Evolutionary conservation across 2,888 invertebrate species (phyloP).

Genomic region (Cinara cedri): DNA sequence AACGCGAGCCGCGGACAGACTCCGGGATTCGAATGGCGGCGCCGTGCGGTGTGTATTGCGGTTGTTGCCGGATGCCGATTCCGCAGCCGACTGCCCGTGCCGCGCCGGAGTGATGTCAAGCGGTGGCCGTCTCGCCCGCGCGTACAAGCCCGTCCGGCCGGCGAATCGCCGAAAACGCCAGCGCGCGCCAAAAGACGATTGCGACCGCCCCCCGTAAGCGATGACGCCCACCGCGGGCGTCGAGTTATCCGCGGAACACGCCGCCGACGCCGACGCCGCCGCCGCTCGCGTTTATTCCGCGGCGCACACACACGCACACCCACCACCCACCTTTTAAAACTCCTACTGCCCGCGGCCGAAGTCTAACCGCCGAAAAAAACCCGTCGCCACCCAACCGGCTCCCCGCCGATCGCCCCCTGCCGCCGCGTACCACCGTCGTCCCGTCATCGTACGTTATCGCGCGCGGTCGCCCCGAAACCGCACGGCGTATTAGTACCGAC

Average conservation of each 20-base stretch:
- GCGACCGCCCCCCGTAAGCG: conserved; percentile 34
- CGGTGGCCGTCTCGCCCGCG: conserved; percentile 22
- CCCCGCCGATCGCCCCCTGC: neutral
- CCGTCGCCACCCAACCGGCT: no score
- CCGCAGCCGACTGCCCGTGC: conserved; percentile 29
- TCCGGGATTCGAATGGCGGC: neutral
- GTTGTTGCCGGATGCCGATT: conserved; percentile 32
- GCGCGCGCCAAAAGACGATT: conserved; percentile 48
- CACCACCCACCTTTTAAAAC: neutral
- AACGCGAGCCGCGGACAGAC: neutral
- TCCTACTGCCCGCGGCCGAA: neutral
- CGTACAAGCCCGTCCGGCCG: conserved; percentile 19
- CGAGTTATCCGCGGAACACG: conserved; percentile 34
- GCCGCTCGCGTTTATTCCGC: neutral
- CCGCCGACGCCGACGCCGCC: neutral
- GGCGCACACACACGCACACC: neutral
- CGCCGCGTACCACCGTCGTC: no score
- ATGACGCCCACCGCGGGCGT: conserved; percentile 46
- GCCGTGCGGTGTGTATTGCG: neutral
- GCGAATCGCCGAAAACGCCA: conserved; percentile 49
- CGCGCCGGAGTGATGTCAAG: neutral
- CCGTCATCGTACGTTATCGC: no score
- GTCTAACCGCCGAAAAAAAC: no score
- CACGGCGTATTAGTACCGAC: no score
- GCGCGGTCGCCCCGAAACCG: no score